These are phyloP conservation scores for Sylvilagus bachmani DNA, from an alignment of 2,113 vertebrate species.

Conservation along the genomic window DNA sequence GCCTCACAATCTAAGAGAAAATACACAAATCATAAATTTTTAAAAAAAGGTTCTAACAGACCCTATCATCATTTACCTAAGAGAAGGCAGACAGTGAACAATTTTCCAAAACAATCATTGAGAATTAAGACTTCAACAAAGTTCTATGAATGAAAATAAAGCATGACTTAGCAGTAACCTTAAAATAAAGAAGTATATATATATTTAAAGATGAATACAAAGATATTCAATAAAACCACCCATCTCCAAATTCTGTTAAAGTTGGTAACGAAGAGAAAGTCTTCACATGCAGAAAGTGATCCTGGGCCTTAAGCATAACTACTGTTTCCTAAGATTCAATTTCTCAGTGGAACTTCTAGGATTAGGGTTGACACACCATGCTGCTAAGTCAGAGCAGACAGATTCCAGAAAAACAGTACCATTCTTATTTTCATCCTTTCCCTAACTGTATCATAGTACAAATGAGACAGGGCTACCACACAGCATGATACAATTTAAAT, in stretches of 20 bases:
- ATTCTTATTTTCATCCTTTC: neutral
- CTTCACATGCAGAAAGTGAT: neutral
- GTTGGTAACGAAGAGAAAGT: conserved; percentile 24
- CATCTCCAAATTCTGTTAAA: conserved; percentile 2
- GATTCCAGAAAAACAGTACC: neutral
- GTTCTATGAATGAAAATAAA: conserved; percentile 21
- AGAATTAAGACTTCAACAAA: conserved; percentile 46
- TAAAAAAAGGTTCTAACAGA: neutral
- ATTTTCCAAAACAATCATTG: neutral
- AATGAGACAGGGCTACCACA: conserved; percentile 26
- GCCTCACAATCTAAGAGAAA: neutral
- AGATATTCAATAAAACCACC: neutral
- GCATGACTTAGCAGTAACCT: neutral
- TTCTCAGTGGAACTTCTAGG: neutral
- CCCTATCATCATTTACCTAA: neutral
- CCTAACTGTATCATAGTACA: neutral
- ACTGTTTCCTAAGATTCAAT: neutral
- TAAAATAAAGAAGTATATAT: neutral
- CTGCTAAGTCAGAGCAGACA: neutral
- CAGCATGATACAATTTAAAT: conserved; percentile 25
- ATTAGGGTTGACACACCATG: neutral
- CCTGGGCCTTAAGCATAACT: neutral
- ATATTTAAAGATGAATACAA: neutral
- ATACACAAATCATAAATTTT: neutral
- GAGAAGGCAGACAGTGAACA: neutral